Base-by-base conservation (phyloP, 1,140 invertebrate species). In the Anastatus disparis region DNA sequence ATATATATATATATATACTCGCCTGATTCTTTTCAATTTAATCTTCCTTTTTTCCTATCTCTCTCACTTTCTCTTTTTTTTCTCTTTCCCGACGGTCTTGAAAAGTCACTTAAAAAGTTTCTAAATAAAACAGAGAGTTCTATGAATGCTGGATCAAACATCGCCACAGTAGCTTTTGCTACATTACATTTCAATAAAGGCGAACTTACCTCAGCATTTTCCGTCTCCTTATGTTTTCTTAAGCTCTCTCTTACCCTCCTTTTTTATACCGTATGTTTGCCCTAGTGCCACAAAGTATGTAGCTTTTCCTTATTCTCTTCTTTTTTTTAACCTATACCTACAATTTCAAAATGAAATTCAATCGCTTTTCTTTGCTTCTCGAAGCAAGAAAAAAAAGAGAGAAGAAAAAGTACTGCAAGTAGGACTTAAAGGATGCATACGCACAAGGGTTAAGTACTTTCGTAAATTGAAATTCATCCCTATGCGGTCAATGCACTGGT, bases 171-270 rank as follows among this genome's bases (percentile, higher is more conserved):
- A n/a, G 46, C 26, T 63, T 63, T 46, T 55, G 46, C 58, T 70
- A 63, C 48, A 63, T 70, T 64, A 63, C 38, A 55, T 63, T 70
- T 63, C 59, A 70, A 70, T 70, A 64, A 70, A 46, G 42, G 46
- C 24, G 56, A 56, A 20, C 56, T 44, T 46, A 44, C 20, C 38
- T 35, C 35, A 17, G 29, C 62, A 55, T 55, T 65, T n/a, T n/a
- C n/a, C 35, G 42, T 70, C 52, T 44, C 26, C 46, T 61, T 59
- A 52, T 61, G 55, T 52, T 50, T 59, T 59, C 42, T 20, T 15
- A 59, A 59, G 44, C 59, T 22, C 50, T 35, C 24, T 38, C 26
- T 0, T 2, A 1, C 13, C 31, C 4, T 0, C 6, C 9, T 35
- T 61, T 31, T 48, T 42, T 52, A 29, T 26, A 1, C 22, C 22